Conservation (phyloP, 2,888 invertebrate genomes). For the Julus scandinavius region DNA sequence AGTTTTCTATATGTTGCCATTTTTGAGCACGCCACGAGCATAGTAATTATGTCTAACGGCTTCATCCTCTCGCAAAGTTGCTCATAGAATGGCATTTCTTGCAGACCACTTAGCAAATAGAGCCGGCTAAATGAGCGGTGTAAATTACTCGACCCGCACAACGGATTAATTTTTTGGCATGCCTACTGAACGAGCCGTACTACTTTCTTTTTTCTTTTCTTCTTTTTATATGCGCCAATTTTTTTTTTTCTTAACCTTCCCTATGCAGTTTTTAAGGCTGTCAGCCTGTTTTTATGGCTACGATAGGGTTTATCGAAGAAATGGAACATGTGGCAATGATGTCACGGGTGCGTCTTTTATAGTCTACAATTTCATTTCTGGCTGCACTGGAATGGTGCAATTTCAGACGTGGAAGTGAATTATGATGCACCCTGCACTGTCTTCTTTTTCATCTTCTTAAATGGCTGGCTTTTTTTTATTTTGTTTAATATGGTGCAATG, state of each 20-base stretch:
- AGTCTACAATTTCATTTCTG: too few relatives aligned
- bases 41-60: slow-evolving; percentile 49
- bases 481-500: too few relatives aligned
- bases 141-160: slow-evolving; percentile 31
- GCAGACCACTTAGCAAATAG: slow-evolving; percentile 52
- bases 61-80: slow-evolving; percentile 20
- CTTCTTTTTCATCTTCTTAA: too few relatives aligned
- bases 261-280: not conserved
- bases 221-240: not conserved
- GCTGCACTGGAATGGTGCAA: not conserved
- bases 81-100: not conserved
- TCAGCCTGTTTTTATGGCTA: not conserved
- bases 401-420: not conserved
- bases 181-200: not conserved
- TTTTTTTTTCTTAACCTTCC: not conserved
- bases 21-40: slow-evolving; percentile 42
- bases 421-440: not conserved
- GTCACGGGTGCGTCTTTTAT: not conserved
- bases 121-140: slow-evolving; percentile 37
- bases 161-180: slow-evolving; percentile 18
- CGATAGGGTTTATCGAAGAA: not conserved
- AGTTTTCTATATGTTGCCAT: not conserved
- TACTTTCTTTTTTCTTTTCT: not conserved
- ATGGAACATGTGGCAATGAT: not conserved
- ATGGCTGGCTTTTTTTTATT: too few relatives aligned